Percentiles rank a stretch among this genome's conserved stretches.
Evolutionary conservation across 2,113 vertebrate genomes (phyloP).

Genomic region (Hydrochoerus hydrochaeris): DNA sequence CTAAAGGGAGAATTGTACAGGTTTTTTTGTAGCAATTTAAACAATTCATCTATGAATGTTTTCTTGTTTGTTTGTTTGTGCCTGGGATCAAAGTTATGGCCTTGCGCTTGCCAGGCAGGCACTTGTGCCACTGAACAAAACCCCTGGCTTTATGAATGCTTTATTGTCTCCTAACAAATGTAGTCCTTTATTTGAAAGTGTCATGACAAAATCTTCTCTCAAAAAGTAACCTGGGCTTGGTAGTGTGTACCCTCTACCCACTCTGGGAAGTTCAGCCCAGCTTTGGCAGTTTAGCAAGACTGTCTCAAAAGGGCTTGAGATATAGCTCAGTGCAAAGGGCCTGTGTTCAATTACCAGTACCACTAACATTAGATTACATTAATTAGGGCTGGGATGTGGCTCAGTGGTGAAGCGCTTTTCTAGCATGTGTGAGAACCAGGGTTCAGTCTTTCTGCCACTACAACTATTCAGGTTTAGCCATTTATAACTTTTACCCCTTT

Average conservation of each 20-base stretch:
- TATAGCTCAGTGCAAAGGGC: neutral
- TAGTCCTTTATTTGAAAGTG: constrained; percentile 1
- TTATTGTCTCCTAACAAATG: neutral
- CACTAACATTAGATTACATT: neutral
- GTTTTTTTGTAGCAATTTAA: neutral
- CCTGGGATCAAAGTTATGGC: too few species aligned
- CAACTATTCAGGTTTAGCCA: neutral
- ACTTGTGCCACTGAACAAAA: too few species aligned
- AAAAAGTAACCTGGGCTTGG: neutral
- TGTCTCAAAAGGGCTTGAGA: neutral
- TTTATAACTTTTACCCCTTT: neutral
- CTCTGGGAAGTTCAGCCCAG: neutral
- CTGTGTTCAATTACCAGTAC: neutral
- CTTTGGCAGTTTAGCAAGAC: neutral
- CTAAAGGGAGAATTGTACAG: neutral
- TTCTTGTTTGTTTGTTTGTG: too few species aligned
- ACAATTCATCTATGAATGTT: neutral
- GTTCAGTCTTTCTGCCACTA: neutral
- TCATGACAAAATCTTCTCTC: neutral
- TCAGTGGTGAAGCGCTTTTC: neutral
- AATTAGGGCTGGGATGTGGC: neutral
- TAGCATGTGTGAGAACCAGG: neutral
- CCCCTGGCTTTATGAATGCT: too few species aligned
- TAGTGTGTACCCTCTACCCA: neutral
- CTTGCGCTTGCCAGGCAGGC: too few species aligned